Evolutionary conservation across 2,888 invertebrate species (phyloP).

Genomic region (Ophion ventricosus): DNA sequence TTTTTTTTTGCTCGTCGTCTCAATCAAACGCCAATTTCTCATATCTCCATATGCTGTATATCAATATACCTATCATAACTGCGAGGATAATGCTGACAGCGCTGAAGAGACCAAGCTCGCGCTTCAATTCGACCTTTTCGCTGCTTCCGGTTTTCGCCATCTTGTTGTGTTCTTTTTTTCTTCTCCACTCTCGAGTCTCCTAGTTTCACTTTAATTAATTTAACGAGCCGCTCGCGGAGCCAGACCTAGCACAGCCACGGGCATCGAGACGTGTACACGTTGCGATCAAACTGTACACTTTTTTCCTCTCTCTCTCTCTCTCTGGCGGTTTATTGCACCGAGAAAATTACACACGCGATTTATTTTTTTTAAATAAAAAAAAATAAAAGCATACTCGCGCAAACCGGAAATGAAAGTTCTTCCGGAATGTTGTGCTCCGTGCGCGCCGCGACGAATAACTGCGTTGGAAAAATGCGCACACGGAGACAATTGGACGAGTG

Average conservation of each 20-base stretch:
- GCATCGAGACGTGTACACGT: conserved; percentile 10
- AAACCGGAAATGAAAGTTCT: conserved; percentile 25
- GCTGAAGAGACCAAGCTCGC: conserved; percentile 91
- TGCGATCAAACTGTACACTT: neutral
- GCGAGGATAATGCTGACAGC: conserved; percentile 93
- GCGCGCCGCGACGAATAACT: neutral
- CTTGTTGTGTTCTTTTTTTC: conserved; percentile 49
- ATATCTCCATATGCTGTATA: neutral
- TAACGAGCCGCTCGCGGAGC: conserved; percentile 26
- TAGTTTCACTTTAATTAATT: conserved; percentile 50
- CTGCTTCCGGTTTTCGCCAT: conserved; percentile 39
- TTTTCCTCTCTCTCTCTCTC: too few relatives aligned
- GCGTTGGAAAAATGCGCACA: neutral
- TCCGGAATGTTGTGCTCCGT: neutral
- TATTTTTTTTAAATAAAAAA: neutral
- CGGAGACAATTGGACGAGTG: too few relatives aligned
- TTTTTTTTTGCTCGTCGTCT: neutral
- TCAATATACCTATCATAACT: conserved; percentile 93
- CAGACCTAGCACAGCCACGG: neutral
- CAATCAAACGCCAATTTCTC: neutral
- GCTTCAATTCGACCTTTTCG: conserved; percentile 86
- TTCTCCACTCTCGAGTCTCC: conserved; percentile 36
- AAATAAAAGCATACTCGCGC: neutral
- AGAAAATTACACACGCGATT: neutral
- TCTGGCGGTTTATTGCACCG: neutral